phyloP scores from a whole-genome alignment of 2,888 invertebrate genomes.

The Morpho achilles region DNA sequence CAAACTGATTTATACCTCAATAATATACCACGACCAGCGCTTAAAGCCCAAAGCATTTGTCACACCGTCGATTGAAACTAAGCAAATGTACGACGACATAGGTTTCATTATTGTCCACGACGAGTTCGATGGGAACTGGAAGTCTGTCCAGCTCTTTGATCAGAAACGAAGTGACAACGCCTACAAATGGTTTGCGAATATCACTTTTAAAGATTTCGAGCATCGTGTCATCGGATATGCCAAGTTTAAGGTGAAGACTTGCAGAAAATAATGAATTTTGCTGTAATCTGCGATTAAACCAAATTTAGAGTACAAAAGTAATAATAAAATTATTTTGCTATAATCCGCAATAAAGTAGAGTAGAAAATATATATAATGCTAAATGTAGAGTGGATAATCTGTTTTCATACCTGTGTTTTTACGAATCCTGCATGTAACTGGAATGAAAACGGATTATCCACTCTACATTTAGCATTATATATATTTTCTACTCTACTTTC shows the following conservation, averaged over 20 bases:
- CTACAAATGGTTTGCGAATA: slow-evolving; percentile 45
- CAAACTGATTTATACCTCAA: slow-evolving; percentile 42
- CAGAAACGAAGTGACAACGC: slow-evolving; percentile 41
- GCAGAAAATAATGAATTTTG: too few species aligned
- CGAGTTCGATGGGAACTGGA: slow-evolving; percentile 32
- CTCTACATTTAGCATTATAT: too few species aligned
- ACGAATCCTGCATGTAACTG: too few species aligned
- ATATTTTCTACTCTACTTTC: too few species aligned
- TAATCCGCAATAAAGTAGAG: too few species aligned
- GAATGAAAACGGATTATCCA: too few species aligned
- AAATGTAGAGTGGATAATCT: too few species aligned
- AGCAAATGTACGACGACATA: slow-evolving; percentile 52
- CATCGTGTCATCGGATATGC: slow-evolving; percentile 51
- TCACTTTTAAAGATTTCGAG: slow-evolving; percentile 24
- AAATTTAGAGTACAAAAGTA: too few species aligned
- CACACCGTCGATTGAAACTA: slow-evolving; percentile 38
- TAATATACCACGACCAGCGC: slow-evolving; percentile 36
- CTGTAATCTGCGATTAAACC: too few species aligned
- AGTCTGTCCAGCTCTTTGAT: slow-evolving; percentile 30
- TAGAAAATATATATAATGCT: too few species aligned
- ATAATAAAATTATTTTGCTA: too few species aligned
- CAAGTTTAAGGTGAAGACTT: slow-evolving; percentile 38
- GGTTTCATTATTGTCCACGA: slow-evolving; percentile 46
- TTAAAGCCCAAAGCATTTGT: slow-evolving; percentile 42
- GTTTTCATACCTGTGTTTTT: too few species aligned